A percentile compares a stretch with the other conserved stretches of the same genome.
These are phyloP conservation scores for Amphiprion ocellaris DNA, from an alignment of 2,113 vertebrate genomes.

Conservation along the genomic window DNA sequence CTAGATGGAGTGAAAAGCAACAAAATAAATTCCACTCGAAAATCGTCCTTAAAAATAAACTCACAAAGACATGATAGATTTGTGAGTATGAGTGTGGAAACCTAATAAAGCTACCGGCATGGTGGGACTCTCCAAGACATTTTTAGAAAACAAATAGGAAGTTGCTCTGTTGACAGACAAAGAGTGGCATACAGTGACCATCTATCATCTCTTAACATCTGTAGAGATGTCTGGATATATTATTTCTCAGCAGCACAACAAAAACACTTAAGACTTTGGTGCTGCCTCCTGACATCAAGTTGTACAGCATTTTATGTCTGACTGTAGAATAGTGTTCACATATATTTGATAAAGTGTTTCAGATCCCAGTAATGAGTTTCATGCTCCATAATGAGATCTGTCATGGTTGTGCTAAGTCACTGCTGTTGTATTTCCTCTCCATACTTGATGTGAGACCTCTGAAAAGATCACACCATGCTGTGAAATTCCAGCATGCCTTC, in stretches of 20 bases:
- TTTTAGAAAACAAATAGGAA: too few species aligned
- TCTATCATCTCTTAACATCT: not conserved
- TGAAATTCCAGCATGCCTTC: conserved; percentile 35
- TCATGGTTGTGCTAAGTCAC: not conserved
- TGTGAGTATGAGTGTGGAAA: not conserved
- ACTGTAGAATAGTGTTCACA: not conserved
- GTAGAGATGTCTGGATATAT: not conserved
- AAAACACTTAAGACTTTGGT: not conserved
- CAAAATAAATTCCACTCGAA: not conserved
- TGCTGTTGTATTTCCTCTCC: not conserved
- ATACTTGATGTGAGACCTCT: not conserved
- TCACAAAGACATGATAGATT: not conserved
- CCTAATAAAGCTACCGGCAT: too few species aligned
- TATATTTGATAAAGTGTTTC: not conserved
- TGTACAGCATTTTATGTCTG: not conserved
- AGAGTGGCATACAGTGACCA: not conserved
- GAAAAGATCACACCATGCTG: conserved; percentile 8
- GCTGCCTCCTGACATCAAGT: not conserved
- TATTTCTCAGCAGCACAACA: not conserved
- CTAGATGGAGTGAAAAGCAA: conserved; percentile 60
- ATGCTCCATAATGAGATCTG: not conserved
- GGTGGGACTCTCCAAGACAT: too few species aligned
- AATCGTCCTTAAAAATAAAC: not conserved
- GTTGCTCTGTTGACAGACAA: not conserved
- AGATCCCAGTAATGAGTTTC: not conserved